Percentiles rank a stretch among this genome's conserved stretches.
phyloP scores from a whole-genome alignment of 2,888 invertebrate genomes.

The Pammene aurita region DNA sequence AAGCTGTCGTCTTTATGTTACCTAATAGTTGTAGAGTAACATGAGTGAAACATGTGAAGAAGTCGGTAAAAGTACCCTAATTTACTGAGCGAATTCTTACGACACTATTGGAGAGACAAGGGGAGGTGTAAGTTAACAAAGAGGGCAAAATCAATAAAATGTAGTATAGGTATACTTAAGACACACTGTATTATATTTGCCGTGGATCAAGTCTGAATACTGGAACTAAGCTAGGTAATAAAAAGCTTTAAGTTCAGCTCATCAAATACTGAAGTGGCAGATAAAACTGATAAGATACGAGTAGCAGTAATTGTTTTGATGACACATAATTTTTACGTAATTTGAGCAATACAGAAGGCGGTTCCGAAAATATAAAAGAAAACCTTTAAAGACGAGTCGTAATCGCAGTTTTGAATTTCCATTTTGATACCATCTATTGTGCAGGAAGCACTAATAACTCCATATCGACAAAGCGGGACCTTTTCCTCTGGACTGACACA shows the following conservation, averaged over 20 bases:
- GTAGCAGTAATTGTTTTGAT: not conserved
- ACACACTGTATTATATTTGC: conserved; percentile 3
- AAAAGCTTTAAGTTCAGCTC: conserved; percentile 13
- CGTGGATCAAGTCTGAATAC: conserved; percentile 1
- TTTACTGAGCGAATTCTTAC: not conserved
- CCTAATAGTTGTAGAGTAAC: not conserved
- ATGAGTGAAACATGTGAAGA: not conserved
- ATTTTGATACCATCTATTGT: too few relatives aligned
- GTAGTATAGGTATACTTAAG: not conserved
- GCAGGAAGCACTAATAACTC: too few relatives aligned
- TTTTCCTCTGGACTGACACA: too few relatives aligned
- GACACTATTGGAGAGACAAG: not conserved
- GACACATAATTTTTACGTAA: not conserved
- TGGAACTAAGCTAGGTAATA: conserved; percentile 3
- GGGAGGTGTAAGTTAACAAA: not conserved
- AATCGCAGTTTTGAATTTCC: too few relatives aligned
- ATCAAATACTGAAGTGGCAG: conserved; percentile 22
- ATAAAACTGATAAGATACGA: conserved; percentile 30
- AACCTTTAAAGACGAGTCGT: too few relatives aligned
- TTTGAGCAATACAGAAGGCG: too few relatives aligned
- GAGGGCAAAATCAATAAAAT: not conserved
- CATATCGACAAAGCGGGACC: too few relatives aligned
- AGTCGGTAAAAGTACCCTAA: conserved; percentile 1
- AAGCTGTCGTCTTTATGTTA: too few relatives aligned
- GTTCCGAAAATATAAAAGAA: too few relatives aligned